Evolutionary conservation across 2,113 vertebrate genomes (phyloP).

Genomic region (Choloepus hoffmanni): DNA sequence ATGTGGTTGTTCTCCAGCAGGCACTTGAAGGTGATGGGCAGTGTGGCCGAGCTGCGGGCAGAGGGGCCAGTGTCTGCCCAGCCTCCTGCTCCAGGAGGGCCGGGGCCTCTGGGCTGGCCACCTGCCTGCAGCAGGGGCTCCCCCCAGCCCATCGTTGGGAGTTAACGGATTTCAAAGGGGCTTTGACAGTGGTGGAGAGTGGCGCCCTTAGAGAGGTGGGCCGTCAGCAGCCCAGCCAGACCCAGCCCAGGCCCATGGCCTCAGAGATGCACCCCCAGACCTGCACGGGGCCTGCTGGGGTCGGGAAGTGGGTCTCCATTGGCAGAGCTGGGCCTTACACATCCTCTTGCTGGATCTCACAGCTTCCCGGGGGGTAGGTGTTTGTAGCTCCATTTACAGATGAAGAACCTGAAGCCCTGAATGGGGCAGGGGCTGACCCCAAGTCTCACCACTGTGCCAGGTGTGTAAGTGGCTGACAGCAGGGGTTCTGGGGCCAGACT

Average conservation of each 20-base stretch:
- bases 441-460: too few species aligned
- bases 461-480: neutral
- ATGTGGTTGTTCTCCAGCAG: conserved; percentile 99
- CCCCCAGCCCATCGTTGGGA: neutral
- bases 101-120: neutral
- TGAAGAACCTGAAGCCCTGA: neutral
- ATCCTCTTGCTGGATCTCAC: neutral
- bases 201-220: neutral
- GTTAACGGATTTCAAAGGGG: neutral
- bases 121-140: neutral
- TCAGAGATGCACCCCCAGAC: too few species aligned
- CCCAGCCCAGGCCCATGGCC: neutral
- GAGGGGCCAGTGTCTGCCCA: conserved; percentile 56
- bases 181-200: neutral
- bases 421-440: neutral
- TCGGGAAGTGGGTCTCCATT: neutral
- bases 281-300: neutral
- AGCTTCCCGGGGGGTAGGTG: neutral
- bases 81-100: neutral
- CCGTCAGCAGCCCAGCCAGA: neutral
- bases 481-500: neutral
- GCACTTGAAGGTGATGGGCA: conserved; percentile 99
- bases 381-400: neutral
- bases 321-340: neutral
- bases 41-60: conserved; percentile 93